Evolutionary conservation across 2,113 vertebrate genomes (phyloP).

Genomic region (Tricholaema leucomelas): DNA sequence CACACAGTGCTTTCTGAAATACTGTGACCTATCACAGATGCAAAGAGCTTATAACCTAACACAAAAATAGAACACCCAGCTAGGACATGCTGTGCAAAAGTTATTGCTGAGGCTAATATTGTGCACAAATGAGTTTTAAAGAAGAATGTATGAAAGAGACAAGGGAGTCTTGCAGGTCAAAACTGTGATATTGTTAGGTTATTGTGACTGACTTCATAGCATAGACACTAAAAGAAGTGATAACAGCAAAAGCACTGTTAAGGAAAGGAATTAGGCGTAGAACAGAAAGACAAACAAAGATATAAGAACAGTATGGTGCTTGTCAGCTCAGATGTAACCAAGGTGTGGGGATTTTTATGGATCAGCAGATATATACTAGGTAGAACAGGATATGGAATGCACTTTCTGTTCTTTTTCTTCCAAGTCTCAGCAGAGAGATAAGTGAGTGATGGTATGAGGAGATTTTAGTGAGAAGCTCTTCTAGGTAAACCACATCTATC

Average conservation of each 20-base stretch:
- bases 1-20: neutral
- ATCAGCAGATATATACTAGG: neutral
- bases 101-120: neutral
- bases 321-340: neutral
- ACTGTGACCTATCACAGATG: neutral
- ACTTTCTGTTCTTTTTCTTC: neutral
- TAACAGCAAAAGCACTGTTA: neutral
- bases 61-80: neutral
- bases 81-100: neutral
- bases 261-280: neutral
- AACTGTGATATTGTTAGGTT: neutral
- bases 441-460: neutral
- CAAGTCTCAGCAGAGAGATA: neutral
- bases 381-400: neutral
- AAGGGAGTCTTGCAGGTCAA: neutral
- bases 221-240: neutral
- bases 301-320: neutral
- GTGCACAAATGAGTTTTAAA: neutral
- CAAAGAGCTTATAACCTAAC: neutral
- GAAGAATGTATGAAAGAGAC: neutral
- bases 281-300: neutral
- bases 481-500: neutral
- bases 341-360: neutral
- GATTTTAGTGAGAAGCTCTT: neutral
- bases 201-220: neutral